Evolutionary conservation across 1,140 invertebrate species (phyloP).

Genomic region (Ceratoteleas bidentatus): DNA sequence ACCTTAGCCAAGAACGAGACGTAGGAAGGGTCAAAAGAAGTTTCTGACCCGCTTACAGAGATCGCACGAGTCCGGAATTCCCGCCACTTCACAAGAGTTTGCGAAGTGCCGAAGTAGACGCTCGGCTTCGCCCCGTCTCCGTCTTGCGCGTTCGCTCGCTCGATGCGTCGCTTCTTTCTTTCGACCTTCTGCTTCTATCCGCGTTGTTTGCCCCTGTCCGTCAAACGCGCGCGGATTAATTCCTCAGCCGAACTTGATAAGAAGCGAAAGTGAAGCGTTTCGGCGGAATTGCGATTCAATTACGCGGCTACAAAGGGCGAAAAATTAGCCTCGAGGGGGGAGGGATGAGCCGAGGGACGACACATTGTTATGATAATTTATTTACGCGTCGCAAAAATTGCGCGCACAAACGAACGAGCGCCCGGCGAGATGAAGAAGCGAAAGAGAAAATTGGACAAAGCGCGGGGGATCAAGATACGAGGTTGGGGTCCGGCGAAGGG

Average conservation of each 20-base stretch:
- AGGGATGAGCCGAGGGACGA: not conserved
- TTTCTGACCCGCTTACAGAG: constrained; percentile 80
- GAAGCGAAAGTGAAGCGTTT: constrained; percentile 69
- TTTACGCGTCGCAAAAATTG: constrained; percentile 44
- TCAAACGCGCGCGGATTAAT: constrained; percentile 52
- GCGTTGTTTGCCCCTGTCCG: constrained; percentile 69
- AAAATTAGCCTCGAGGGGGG: constrained; percentile 2
- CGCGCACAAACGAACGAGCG: constrained; percentile 24
- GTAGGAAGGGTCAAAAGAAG: no score
- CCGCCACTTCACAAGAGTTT: constrained; percentile 79
- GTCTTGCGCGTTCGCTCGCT: constrained; percentile 32
- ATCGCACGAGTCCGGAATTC: constrained; percentile 75
- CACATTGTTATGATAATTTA: constrained; percentile 57
- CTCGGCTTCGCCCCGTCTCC: constrained; percentile 55
- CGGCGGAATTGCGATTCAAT: constrained; percentile 25
- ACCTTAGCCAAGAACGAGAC: no score
- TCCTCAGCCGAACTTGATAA: constrained; percentile 64
- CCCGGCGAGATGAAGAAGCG: constrained; percentile 27
- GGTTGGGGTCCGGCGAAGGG: constrained; percentile 17
- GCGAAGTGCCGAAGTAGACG: constrained; percentile 76
- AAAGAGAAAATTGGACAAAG: constrained; percentile 49
- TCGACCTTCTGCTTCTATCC: constrained; percentile 61
- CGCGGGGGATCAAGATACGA: constrained; percentile 24
- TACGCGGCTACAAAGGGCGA: constrained; percentile 24
- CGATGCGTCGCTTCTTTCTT: constrained; percentile 56